Base-by-base conservation (phyloP, 2,113 vertebrate genomes). In the Aspidoscelis tigris region DNA sequence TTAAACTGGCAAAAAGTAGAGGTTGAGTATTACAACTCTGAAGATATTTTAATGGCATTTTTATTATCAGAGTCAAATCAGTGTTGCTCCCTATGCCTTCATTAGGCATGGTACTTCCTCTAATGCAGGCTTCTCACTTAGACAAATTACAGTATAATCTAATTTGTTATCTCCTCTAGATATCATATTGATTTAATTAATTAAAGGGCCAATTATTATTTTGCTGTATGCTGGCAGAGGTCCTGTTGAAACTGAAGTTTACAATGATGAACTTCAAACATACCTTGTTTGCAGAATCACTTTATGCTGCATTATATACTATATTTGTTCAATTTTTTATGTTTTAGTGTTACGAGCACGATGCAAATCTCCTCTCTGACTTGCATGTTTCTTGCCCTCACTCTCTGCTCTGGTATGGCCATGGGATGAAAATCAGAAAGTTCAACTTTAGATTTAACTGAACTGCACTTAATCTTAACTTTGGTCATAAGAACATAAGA, bases 221-320 rank as follows among this genome's bases (percentile, higher is more conserved):
- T 82, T 89, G 88, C 39, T 93, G 89, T 89, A 78, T 86, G 83
- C 83, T 71, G 89, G 77, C 86, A 89, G 85, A 92, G 85, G 76
- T 71, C 44, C 44, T 61, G 61, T 61, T 76, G 85, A 87, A 92
- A 55, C 0, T 73, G 78, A 85, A 41, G n/a, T 93, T 88, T 91
- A 55, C 88, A 77, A 78, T 71, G 26, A 85, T 83, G 68, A 84
- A 11, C 75, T 92, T 71, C 7, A 84, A 70, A 84, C 77, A 53
- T 33, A 58, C 58, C 4, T 72, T 78, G 68, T 72, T 78, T 50
- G 58, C 18, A 18, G 6, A 70, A 41, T 39, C 50, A 70, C 14
- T 78, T 39, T 64, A 41, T 41, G 58, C 14, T 16, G 18, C 14
- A 58, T 61, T 61, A 39, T 72, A 55, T 58, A 21, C 43, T 24